Percentiles rank a stretch among this genome's conserved stretches.
Evolutionary conservation across 2,888 invertebrate genomes (phyloP).

Genomic region (Pecten maximus): DNA sequence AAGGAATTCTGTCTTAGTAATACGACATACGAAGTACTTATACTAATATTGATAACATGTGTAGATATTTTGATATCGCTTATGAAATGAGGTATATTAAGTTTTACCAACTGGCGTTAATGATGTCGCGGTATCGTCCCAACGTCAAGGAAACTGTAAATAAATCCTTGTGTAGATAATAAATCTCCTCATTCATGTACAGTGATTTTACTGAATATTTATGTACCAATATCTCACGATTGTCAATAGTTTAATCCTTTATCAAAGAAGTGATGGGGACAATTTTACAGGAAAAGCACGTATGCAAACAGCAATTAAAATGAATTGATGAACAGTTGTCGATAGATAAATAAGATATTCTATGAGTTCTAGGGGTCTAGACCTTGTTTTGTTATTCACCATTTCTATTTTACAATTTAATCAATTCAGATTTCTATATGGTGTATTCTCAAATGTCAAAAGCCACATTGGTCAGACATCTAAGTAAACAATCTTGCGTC

Average conservation of each 20-base stretch:
- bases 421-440: no score
- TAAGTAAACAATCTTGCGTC: no score
- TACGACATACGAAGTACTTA: not conserved
- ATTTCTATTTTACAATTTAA: no score
- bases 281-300: not conserved
- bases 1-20: not conserved
- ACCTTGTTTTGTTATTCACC: no score
- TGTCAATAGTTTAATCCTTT: not conserved
- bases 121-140: not conserved
- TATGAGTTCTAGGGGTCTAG: not conserved
- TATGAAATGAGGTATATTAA: not conserved
- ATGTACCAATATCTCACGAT: not conserved
- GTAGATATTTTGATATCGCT: constrained; percentile 13
- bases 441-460: no score
- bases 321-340: not conserved
- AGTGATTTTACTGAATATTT: not conserved
- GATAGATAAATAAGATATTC: not conserved
- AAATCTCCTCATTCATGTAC: not conserved
- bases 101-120: not conserved
- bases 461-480: no score
- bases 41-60: not conserved
- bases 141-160: not conserved
- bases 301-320: not conserved
- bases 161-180: not conserved
- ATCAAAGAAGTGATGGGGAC: not conserved